A percentile compares a stretch with the other conserved stretches of the same genome.
Evolutionary conservation across 2,113 vertebrate genomes (phyloP).

Genomic region (Silurus asotus): DNA sequence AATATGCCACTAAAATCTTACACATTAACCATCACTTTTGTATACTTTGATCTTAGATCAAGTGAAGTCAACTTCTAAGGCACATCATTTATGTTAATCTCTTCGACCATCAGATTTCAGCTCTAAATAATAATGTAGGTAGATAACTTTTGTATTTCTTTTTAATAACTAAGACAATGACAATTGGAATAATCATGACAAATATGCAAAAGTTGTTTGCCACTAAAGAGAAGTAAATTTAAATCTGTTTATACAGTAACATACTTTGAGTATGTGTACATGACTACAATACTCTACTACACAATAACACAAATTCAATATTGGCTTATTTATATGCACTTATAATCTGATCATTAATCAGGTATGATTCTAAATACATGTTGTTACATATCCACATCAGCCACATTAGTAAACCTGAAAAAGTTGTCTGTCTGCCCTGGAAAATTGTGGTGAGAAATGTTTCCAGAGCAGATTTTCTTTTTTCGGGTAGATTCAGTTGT

Average conservation of each 20-base stretch:
- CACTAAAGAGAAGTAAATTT: neutral
- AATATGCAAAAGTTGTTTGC: neutral
- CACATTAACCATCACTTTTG: conserved; percentile 18
- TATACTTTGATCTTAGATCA: conserved; percentile 24
- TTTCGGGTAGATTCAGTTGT: neutral
- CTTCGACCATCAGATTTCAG: neutral
- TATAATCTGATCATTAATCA: neutral
- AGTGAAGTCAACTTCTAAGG: neutral
- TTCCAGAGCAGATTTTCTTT: neutral
- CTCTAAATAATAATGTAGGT: neutral
- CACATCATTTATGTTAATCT: neutral
- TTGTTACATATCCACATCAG: neutral
- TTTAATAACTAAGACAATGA: neutral
- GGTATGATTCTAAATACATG: neutral
- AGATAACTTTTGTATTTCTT: neutral
- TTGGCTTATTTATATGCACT: too few species aligned
- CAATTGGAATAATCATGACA: neutral
- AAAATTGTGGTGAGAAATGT: neutral
- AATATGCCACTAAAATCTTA: neutral
- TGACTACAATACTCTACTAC: neutral
- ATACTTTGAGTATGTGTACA: neutral
- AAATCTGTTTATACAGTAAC: too few species aligned
- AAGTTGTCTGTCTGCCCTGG: neutral
- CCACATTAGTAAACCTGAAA: neutral
- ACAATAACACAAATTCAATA: neutral